Conservation (phyloP, 2,888 invertebrate genomes). For the Dascillus cervinus region DNA sequence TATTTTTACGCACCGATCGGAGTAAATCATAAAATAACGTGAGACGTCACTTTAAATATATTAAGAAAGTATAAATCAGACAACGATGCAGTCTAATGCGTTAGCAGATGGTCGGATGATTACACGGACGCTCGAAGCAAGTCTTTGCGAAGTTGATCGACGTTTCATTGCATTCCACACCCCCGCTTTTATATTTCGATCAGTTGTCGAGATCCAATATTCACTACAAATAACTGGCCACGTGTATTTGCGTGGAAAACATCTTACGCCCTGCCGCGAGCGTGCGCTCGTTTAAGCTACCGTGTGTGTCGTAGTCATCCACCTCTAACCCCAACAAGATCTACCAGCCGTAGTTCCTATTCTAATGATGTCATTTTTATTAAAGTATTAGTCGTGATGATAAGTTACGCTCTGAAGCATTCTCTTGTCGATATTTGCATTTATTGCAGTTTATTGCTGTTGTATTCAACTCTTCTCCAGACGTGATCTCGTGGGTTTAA, state of each 20-base stretch:
- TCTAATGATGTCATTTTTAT: conserved; percentile 14
- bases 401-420: conserved; percentile 7
- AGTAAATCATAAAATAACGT: conserved; percentile 8
- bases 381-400: conserved; percentile 11
- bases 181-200: conserved; percentile 8
- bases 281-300: conserved; percentile 12
- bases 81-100: conserved; percentile 9
- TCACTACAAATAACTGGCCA: conserved; percentile 12
- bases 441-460: too few relatives aligned
- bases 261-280: conserved; percentile 13
- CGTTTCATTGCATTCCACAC: conserved; percentile 11
- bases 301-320: conserved; percentile 11
- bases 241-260: conserved; percentile 10
- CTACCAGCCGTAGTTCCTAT: conserved; percentile 8
- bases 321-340: conserved; percentile 15
- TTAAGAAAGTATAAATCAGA: conserved; percentile 14
- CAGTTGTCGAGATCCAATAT: conserved; percentile 7
- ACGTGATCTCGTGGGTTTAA: too few relatives aligned
- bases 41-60: conserved; percentile 14
- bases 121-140: conserved; percentile 9
- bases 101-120: conserved; percentile 10
- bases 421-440: too few relatives aligned
- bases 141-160: conserved; percentile 8
- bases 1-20: background rate
- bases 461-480: too few relatives aligned